Evolutionary conservation across 2,113 vertebrate genomes (phyloP).

Genomic region (Apodemus speciosus): DNA sequence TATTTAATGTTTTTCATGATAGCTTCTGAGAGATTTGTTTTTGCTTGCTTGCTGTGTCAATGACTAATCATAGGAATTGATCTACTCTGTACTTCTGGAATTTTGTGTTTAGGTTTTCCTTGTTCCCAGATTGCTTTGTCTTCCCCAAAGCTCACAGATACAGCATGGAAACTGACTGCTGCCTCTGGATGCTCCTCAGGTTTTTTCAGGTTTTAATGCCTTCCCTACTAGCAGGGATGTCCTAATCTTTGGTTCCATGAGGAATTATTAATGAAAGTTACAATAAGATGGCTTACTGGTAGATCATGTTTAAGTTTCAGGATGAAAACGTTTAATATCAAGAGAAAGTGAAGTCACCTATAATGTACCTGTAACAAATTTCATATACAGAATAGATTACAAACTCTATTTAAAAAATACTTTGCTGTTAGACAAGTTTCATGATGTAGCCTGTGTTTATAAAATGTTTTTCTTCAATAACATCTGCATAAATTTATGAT

Average conservation of each 20-base stretch:
- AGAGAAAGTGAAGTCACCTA: slow-evolving; percentile 44
- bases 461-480: slow-evolving; percentile 67
- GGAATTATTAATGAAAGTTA: slow-evolving; percentile 15
- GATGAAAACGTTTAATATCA: slow-evolving; percentile 56
- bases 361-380: slow-evolving; percentile 42
- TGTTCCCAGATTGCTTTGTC: neutral
- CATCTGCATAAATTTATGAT: slow-evolving; percentile 59
- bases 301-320: slow-evolving; percentile 47
- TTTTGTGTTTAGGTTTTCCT: slow-evolving; percentile 39
- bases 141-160: neutral
- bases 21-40: slow-evolving; percentile 21
- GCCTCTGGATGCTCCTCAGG: neutral
- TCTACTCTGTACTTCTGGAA: slow-evolving; percentile 50
- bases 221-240: neutral
- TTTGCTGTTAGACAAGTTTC: slow-evolving; percentile 61
- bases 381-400: slow-evolving; percentile 36
- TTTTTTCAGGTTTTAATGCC: neutral
- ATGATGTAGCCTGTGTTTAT: slow-evolving; percentile 66
- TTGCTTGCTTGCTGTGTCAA: neutral
- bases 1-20: slow-evolving; percentile 43
- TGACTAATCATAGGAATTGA: slow-evolving; percentile 47
- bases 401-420: slow-evolving; percentile 56
- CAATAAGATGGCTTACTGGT: slow-evolving; percentile 45
- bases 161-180: neutral
- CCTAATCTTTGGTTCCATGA: slow-evolving; percentile 42